These are phyloP conservation scores for Andrena camellia DNA, from an alignment of 2,888 invertebrate species.

Conservation along the genomic window DNA sequence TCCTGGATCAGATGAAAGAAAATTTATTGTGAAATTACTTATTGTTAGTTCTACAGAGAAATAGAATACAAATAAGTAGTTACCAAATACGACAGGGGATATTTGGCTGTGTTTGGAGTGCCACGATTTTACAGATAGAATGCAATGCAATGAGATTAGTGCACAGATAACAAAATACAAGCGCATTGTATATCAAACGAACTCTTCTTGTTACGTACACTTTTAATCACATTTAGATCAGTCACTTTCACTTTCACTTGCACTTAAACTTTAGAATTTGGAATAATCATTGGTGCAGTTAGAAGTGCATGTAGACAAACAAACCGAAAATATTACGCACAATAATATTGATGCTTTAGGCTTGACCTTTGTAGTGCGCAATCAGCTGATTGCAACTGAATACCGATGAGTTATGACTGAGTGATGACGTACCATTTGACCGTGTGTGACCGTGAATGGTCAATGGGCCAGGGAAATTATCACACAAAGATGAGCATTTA, in stretches of 20 bases:
- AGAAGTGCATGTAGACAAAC: background rate
- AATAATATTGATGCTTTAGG: slow-evolving; percentile 10
- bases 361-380: slow-evolving; percentile 7
- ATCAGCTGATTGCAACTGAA: slow-evolving; percentile 52
- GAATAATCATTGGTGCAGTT: background rate
- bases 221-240: background rate
- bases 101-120: slow-evolving; percentile 72
- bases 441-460: no score
- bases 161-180: slow-evolving; percentile 35
- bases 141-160: slow-evolving; percentile 31
- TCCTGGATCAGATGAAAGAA: background rate
- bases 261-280: background rate
- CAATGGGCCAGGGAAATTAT: no score
- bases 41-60: background rate
- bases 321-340: background rate
- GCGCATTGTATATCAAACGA: slow-evolving; percentile 57
- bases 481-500: no score
- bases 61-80: slow-evolving; percentile 37
- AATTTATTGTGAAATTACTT: background rate
- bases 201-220: background rate
- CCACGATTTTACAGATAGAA: slow-evolving; percentile 40
- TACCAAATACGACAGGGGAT: slow-evolving; percentile 81
- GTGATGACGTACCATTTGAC: no score
- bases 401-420: no score
- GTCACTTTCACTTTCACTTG: background rate